Percentiles rank a stretch among this genome's conserved stretches.
Evolutionary conservation across 2,888 invertebrate genomes (phyloP).

Genomic region (Sceliomorpha sp.): DNA sequence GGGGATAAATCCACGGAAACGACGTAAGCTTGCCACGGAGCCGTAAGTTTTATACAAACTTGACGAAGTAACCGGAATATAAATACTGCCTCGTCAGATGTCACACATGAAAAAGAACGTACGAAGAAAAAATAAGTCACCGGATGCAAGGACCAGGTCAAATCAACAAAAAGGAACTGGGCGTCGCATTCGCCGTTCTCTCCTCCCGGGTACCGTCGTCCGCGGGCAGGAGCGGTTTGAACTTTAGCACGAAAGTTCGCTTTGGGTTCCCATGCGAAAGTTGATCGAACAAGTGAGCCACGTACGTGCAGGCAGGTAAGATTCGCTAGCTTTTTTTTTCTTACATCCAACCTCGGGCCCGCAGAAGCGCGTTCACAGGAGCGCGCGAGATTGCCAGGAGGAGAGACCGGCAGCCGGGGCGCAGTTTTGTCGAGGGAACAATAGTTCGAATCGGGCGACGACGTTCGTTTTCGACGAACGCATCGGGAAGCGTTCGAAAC

Average conservation of each 20-base stretch:
- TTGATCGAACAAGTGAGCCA: slow-evolving; percentile 4
- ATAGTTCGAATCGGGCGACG: no score
- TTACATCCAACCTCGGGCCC: background rate
- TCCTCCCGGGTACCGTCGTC: background rate
- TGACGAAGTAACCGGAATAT: no score
- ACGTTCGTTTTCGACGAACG: no score
- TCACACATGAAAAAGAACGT: slow-evolving; percentile 3
- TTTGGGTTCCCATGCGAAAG: slow-evolving; percentile 2
- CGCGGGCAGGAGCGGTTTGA: slow-evolving; percentile 9
- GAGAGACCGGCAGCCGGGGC: no score
- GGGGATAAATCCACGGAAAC: no score
- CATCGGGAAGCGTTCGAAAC: no score
- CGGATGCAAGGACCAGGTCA: background rate
- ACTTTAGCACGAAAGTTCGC: slow-evolving; percentile 15
- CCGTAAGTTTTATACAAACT: no score
- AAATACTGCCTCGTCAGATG: slow-evolving; percentile 2
- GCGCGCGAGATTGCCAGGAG: no score
- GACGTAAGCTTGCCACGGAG: no score
- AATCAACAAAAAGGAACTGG: slow-evolving; percentile 8
- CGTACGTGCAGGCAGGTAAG: slow-evolving; percentile 1
- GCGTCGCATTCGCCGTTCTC: slow-evolving; percentile 6
- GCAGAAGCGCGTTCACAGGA: no score
- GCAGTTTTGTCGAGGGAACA: no score
- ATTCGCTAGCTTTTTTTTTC: background rate
- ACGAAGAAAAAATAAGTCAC: slow-evolving; percentile 2